phyloP scores from a whole-genome alignment of 1,140 invertebrate genomes.

The Heliothis subflexa region DNA sequence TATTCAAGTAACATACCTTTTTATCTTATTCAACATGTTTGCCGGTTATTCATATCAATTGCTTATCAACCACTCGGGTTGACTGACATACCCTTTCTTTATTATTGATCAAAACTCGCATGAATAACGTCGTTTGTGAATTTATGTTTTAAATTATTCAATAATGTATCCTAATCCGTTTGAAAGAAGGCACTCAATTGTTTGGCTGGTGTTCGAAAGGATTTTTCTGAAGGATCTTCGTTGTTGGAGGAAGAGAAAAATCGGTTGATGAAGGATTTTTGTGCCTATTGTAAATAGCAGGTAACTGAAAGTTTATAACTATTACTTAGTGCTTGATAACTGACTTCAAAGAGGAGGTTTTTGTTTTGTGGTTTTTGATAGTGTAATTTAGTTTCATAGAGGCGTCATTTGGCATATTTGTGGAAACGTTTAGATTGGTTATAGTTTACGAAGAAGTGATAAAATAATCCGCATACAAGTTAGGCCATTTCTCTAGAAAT shows the following conservation, averaged over 20 bases:
- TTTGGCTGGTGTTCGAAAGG: conserved; percentile 44
- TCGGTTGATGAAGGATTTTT: conserved; percentile 13
- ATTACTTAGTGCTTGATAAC: neutral
- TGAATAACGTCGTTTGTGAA: conserved; percentile 7
- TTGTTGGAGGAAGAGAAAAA: conserved; percentile 9
- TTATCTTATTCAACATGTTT: conserved; percentile 25
- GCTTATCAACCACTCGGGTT: conserved; percentile 25
- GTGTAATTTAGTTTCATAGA: too few species aligned
- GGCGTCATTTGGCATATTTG: too few species aligned
- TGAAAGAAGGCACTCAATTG: conserved; percentile 39
- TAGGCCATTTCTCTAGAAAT: too few species aligned
- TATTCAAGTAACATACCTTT: neutral
- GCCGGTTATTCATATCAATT: conserved; percentile 20
- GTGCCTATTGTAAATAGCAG: conserved; percentile 20
- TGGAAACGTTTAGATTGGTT: too few species aligned
- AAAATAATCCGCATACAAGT: too few species aligned
- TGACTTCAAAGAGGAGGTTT: neutral
- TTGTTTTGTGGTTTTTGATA: neutral
- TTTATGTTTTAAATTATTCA: conserved; percentile 6
- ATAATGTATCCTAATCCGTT: conserved; percentile 44
- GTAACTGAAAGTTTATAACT: neutral
- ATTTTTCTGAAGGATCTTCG: conserved; percentile 37
- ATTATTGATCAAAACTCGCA: conserved; percentile 11
- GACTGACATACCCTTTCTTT: conserved; percentile 39
- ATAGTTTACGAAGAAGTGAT: too few species aligned